Evolutionary conservation across 2,797 vertebrate genomes (phyloP).

Genomic region (Nyctalus aviator): DNA sequence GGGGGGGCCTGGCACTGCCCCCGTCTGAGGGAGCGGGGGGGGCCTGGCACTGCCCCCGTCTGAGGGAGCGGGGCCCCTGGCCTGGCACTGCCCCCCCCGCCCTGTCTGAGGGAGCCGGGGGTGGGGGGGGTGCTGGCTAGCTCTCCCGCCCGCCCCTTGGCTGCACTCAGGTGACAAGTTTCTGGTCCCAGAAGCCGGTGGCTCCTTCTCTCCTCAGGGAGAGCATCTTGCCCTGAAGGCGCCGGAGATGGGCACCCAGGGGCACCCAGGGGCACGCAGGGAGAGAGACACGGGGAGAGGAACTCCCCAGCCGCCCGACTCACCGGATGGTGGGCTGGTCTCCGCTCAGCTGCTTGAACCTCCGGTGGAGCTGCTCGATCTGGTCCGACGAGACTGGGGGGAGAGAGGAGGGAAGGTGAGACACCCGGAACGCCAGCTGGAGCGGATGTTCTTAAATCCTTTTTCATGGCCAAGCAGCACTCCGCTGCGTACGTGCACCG

Average conservation of each 20-base stretch:
- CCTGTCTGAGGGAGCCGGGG: no score
- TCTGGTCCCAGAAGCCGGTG: neutral
- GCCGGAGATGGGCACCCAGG: neutral
- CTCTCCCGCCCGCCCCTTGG: accelerated
- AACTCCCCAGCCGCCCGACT: neutral
- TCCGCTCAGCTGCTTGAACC: constrained; percentile 93
- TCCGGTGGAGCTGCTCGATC: constrained; percentile 92
- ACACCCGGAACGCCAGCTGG: neutral
- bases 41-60: no score
- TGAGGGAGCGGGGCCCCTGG: no score
- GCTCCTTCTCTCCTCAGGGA: neutral
- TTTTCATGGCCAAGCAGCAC: neutral
- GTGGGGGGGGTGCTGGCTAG: no score
- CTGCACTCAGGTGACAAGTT: neutral
- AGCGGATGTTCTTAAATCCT: no score
- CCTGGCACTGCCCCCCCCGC: no score
- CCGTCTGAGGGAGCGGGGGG: no score
- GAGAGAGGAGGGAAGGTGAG: neutral
- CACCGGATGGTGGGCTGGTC: constrained; percentile 94
- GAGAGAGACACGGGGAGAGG: neutral
- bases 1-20: no score
- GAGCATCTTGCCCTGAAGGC: neutral
- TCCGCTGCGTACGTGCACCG: neutral
- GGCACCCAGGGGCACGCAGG: neutral
- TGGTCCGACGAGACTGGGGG: constrained; percentile 94